These are phyloP conservation scores for Peribatodes rhomboidaria DNA, from an alignment of 2,888 invertebrate species.

Conservation along the genomic window DNA sequence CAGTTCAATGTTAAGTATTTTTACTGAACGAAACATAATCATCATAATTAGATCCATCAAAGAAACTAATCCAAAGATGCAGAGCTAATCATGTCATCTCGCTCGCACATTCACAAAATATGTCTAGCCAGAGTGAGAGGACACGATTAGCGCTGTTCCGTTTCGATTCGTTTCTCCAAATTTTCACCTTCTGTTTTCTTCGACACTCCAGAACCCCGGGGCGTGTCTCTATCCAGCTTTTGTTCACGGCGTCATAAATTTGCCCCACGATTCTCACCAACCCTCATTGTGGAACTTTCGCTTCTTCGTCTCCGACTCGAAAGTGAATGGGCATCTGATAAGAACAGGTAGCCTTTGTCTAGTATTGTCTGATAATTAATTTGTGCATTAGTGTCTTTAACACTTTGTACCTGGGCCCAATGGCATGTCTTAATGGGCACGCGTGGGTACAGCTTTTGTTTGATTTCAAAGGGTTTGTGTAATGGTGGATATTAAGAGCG, in stretches of 20 bases:
- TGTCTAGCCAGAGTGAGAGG: too few relatives aligned
- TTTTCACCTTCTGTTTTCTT: constrained; percentile 19
- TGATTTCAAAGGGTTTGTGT: constrained; percentile 45
- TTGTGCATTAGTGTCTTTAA: constrained; percentile 73
- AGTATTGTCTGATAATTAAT: constrained; percentile 80
- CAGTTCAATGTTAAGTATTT: too few relatives aligned
- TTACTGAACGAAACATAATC: too few relatives aligned
- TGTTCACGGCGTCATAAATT: constrained; percentile 36
- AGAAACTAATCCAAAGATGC: too few relatives aligned
- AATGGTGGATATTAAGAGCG: constrained; percentile 30
- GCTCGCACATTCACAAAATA: too few relatives aligned
- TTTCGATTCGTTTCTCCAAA: too few relatives aligned
- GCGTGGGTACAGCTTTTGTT: constrained; percentile 49
- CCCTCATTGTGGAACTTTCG: constrained; percentile 59
- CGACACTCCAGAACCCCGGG: constrained; percentile 13
- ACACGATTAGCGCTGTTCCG: too few relatives aligned
- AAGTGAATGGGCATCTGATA: constrained; percentile 66
- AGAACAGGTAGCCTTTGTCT: constrained; percentile 57
- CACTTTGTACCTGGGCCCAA: constrained; percentile 55
- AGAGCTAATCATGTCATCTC: too few relatives aligned
- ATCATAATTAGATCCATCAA: too few relatives aligned
- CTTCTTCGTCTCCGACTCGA: constrained; percentile 53
- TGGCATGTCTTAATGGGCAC: constrained; percentile 52
- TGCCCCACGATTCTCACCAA: constrained; percentile 29
- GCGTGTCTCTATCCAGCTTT: constrained; percentile 32